Conservation (phyloP, 2,888 invertebrate species). For the Drosophila flavopinicola region DNA sequence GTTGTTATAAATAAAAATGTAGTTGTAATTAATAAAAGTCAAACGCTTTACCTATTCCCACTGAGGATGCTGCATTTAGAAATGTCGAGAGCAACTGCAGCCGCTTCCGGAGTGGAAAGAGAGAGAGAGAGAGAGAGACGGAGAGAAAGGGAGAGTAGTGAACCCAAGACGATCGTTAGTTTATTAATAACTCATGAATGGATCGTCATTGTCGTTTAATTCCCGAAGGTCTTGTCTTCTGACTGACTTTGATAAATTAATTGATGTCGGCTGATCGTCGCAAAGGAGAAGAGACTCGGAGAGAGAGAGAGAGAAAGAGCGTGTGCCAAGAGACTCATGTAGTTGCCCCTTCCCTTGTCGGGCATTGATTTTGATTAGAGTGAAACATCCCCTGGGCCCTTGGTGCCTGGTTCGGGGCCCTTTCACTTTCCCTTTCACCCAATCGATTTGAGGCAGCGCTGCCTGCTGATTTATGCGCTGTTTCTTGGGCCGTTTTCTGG, state of each 20-base stretch:
- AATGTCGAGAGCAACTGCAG: constrained; percentile 67
- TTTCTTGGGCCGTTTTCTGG: constrained; percentile 65
- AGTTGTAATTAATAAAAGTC: constrained; percentile 75
- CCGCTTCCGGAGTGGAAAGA: constrained; percentile 58
- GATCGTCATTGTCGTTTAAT: constrained; percentile 72
- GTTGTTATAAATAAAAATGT: constrained; percentile 75
- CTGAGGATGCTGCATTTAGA: constrained; percentile 23
- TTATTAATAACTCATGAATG: constrained; percentile 70
- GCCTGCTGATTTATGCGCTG: constrained; percentile 67
- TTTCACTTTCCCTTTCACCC: constrained; percentile 30
- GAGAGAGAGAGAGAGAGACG: neutral
- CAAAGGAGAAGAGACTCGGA: neutral
- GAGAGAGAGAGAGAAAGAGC: constrained; percentile 7
- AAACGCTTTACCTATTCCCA: constrained; percentile 48
- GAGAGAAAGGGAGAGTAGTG: neutral
- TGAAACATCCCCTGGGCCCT: constrained; percentile 29
- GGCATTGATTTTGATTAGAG: constrained; percentile 35
- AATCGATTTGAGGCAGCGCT: constrained; percentile 52
- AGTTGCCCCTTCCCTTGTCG: constrained; percentile 13
- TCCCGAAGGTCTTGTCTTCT: constrained; percentile 69
- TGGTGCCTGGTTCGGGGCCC: neutral
- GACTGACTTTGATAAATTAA: constrained; percentile 74
- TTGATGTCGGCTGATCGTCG: constrained; percentile 62
- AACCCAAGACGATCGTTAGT: constrained; percentile 59
- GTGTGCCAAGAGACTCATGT: constrained; percentile 51